Conservation (phyloP, 2,888 invertebrate genomes). For the Callinectes sapidus region DNA sequence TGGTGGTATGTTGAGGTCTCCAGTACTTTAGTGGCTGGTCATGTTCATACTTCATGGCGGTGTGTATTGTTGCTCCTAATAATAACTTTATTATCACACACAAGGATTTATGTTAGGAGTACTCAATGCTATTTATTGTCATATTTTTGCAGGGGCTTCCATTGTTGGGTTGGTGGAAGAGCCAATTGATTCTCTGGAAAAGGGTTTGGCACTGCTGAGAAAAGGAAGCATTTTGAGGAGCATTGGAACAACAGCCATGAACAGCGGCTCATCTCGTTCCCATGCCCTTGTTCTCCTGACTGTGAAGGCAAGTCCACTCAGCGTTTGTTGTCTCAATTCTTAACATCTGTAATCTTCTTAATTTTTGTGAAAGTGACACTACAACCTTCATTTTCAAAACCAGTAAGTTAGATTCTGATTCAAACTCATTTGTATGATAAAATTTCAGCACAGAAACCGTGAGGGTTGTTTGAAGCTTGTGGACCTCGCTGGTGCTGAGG, state of each 20-base stretch:
- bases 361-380: not conserved
- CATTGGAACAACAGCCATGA: constrained; percentile 94
- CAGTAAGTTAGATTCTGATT: not conserved
- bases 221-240: constrained; percentile 78
- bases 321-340: not conserved
- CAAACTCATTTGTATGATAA: not conserved
- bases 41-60: not conserved
- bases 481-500: constrained; percentile 93
- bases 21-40: not conserved
- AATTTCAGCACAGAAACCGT: constrained; percentile 1
- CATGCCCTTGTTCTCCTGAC: constrained; percentile 91
- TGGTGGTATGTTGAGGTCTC: constrained; percentile 73
- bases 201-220: constrained; percentile 46
- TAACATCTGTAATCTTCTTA: not conserved
- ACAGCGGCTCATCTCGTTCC: constrained; percentile 89
- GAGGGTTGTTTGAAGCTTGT: constrained; percentile 79
- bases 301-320: constrained; percentile 75
- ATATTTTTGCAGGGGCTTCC: constrained; percentile 81
- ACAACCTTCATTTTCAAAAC: too few species aligned
- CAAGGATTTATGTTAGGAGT: not conserved
- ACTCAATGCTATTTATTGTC: not conserved
- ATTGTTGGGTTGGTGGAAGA: constrained; percentile 53
- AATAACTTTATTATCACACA: too few species aligned
- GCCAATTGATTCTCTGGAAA: constrained; percentile 38
- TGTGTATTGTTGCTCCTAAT: too few species aligned